These are phyloP conservation scores for Scaptodrosophila latifasciaeformis DNA, from an alignment of 2,888 invertebrate genomes.

Conservation along the genomic window DNA sequence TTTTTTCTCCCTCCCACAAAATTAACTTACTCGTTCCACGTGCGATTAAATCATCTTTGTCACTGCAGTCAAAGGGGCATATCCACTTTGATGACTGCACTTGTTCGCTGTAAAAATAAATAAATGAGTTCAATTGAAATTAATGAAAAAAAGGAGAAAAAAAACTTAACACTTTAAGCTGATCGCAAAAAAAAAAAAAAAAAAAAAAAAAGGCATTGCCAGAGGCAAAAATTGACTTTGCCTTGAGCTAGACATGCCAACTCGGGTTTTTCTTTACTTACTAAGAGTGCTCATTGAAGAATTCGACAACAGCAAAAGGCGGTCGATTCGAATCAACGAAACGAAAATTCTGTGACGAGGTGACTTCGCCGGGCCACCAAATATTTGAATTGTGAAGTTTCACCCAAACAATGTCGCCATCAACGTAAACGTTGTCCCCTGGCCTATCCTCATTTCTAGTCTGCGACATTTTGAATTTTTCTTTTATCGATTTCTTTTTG, in stretches of 20 bases:
- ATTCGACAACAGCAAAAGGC: constrained; percentile 88
- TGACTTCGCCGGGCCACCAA: constrained; percentile 92
- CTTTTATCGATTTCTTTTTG: constrained; percentile 12
- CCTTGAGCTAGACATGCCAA: too few species aligned
- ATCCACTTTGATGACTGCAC: constrained; percentile 83
- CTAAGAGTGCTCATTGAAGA: constrained; percentile 89
- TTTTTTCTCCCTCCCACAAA: too few species aligned
- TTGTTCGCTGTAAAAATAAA: constrained; percentile 82
- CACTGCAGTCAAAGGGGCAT: constrained; percentile 85
- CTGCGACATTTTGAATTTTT: constrained; percentile 50
- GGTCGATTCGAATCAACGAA: constrained; percentile 79
- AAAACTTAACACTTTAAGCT: not conserved
- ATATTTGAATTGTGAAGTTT: constrained; percentile 81
- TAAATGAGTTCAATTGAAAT: too few species aligned
- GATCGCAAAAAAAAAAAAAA: not conserved
- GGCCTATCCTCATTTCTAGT: constrained; percentile 34
- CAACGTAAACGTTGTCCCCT: constrained; percentile 72
- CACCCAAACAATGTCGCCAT: constrained; percentile 90
- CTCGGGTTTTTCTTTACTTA: too few species aligned
- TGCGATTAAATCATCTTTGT: constrained; percentile 87
- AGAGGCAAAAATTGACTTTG: too few species aligned
- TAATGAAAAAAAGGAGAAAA: not conserved
- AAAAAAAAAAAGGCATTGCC: not conserved
- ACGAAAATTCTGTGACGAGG: constrained; percentile 80
- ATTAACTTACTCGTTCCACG: constrained; percentile 84